Base-by-base conservation (phyloP, 2,797 vertebrate genomes). In the Paratrypauchen microcephalus region DNA sequence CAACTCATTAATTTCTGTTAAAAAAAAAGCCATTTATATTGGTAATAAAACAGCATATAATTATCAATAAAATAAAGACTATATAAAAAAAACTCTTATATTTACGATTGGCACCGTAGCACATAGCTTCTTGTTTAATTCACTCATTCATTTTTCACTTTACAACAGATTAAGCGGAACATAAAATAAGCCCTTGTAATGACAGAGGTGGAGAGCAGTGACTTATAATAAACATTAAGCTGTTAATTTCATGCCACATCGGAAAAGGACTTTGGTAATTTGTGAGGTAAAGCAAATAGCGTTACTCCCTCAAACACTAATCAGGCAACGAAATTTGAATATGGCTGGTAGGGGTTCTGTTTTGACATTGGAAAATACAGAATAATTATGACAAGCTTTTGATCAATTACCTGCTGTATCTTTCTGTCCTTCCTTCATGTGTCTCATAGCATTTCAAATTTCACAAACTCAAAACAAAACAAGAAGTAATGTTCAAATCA, bases 201-300 rank as follows among this genome's bases (percentile, higher is more conserved):
- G 55, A 67, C 28, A 50, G 65, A 63, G 54, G 30, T 75, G 47
- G 52, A 61, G 55, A 30, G 21, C 3, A 39, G 21, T 69, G 73
- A 76, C 65, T 66, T 69, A 73, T 75, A 75, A 73, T 72, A 13
- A 75, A 68, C 70, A 71, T 74, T 69, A 77, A 64, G 56, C 41
- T 47, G 24, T 45, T 60, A 75, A 78, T 78, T 73, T 81, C 75
- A 78, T 69, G 79, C 61, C 32, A 66, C 75, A 69, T 78, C 65
- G 73, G 26, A 58, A 64, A 59, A 66, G 59, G 57, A 50, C 45
- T 41, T 63, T 1, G 26, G 56, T 73, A 71, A 76, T 80, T 58
- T 56, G 36, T 55, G 73, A 71, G 57, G 57, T 68, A 61, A 74
- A 69, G 66, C 58, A 52, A 30, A 54, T 58, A 45, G 26, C n/a